Evolutionary conservation across 2,888 invertebrate species (phyloP), one percentile per base, ranked within the genome.

Genomic region (Rhingia rostrata): DNA sequence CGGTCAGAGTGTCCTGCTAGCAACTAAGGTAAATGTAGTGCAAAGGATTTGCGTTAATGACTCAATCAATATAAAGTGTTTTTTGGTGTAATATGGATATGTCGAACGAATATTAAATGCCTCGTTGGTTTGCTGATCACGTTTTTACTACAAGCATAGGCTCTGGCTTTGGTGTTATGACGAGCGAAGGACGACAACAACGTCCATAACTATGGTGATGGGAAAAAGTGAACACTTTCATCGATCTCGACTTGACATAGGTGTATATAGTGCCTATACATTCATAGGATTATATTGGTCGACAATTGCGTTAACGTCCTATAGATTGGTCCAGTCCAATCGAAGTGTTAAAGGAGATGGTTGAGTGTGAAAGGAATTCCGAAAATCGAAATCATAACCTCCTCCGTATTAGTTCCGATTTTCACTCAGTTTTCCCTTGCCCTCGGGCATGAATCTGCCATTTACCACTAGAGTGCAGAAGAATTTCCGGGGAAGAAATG

Each of bases 21-120:
- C 80, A 73, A 80, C 66, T 80, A 61, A 83, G 83, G 83, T 83
- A 83, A 83, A 83, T 83, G 83, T 83, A 83, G 83, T 83, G 78
- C 73, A 83, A 84, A 80, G 74, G 79, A 79, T 84, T 84, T 84
- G 74, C 79, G 79, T 84, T 84, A 84, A 84, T 84, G 84, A 80
- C 84, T 84, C 84, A 80, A 84, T 84, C 84, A 84, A 79, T 84
- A 79, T 80, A 74, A 82, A 74, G 69, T 79, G 60, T 80, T 84
- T 70, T 80, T 67, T 56, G 74, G 58, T 63, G 80, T 84, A 80
- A 84, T 61, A 60, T 60, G 73, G 69, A 64, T 53, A 54, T 63
- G 73, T 79, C 45, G 56, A 49, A 49, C 60, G 80, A 80, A 80
- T 84, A 79, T 83, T 83, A 84, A 79, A 84, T 79, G 84, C 58